A percentile compares a stretch with the other conserved stretches of the same genome.
These are phyloP conservation scores for Notothenia rossii DNA, from an alignment of 2,113 vertebrate genomes.

Conservation along the genomic window DNA sequence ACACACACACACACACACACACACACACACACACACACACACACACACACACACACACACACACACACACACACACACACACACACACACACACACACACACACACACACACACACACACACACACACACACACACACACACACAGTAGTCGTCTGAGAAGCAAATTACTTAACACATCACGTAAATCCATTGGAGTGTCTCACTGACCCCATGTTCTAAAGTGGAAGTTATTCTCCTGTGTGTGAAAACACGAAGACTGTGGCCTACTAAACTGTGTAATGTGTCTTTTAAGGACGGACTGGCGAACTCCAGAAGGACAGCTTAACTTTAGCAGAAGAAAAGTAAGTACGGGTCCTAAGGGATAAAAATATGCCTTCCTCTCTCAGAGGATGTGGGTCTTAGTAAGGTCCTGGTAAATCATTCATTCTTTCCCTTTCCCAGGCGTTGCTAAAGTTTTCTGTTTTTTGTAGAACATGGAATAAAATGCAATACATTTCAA, in stretches of 20 bases:
- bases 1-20: slow-evolving; percentile 21
- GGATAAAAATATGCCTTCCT: not conserved
- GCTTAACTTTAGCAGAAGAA: slow-evolving; percentile 37
- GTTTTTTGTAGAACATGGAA: not conserved
- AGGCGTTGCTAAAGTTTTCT: not conserved
- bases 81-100: slow-evolving; percentile 27
- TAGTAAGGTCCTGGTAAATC: not conserved
- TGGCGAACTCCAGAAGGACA: slow-evolving; percentile 35
- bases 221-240: slow-evolving; percentile 47
- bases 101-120: slow-evolving; percentile 7
- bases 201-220: slow-evolving; percentile 32
- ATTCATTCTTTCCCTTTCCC: not conserved
- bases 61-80: slow-evolving; percentile 28
- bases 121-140: slow-evolving; percentile 25
- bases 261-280: slow-evolving; percentile 45
- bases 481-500: not conserved
- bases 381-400: slow-evolving; percentile 3
- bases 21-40: slow-evolving; percentile 26
- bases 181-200: slow-evolving; percentile 56
- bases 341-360: slow-evolving; percentile 23
- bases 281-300: slow-evolving; percentile 48
- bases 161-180: slow-evolving; percentile 59
- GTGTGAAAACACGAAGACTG: slow-evolving; percentile 25
- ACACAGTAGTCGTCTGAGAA: slow-evolving; percentile 52
- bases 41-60: slow-evolving; percentile 28